Base-by-base conservation (phyloP, 2,888 invertebrate species). In the Hydrotaea diabolus region DNA sequence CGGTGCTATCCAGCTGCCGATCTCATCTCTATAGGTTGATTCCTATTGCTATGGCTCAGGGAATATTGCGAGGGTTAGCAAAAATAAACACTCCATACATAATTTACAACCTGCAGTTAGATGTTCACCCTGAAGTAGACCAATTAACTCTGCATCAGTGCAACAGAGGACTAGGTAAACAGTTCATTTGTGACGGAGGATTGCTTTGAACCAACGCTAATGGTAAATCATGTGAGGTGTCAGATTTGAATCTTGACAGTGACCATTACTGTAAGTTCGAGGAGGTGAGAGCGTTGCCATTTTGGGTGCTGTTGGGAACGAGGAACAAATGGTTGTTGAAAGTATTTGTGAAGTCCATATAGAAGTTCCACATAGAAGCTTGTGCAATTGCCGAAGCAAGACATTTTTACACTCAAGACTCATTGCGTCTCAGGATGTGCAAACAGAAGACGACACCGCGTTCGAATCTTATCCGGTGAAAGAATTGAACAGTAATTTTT, bases 201-300 rank as follows among this genome's bases (percentile, higher is more conserved):
- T 59, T 23, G 59, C 59, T 31, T 5, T 59, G 59, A 31, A 11
- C 31, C 2, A 23, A 59, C 26, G 59, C 59, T 7, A 64, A 64
- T 17, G 64, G 36, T 17, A 36, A 64, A 0, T 64, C 64, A n/a
- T 64, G 64, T 17, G 64, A 64, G 9, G 17, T 64, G 3, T 64
- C 31, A 9, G 9, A 36, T 1, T 31, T 31, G 4, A 64, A 64
- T 9, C 64, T 36, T 9, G n/a, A n/a, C 7, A 31, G 1, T 7
- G 2, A 9, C 1, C 15, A 23, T n/a, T 4, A 62, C 9, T 62
- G 62, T 15, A 13, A 3, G 11, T 31, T 31, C 13, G 15, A 26
- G 8, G 62, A 62, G 26, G 31, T n/a, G 31, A 62, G 26, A 7
- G 5, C 15, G 11, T 23, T 7, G 11, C 15, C 31, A 31, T 31